Base-by-base conservation (phyloP, 2,888 invertebrate species). In the Eumerus sabulonum region DNA sequence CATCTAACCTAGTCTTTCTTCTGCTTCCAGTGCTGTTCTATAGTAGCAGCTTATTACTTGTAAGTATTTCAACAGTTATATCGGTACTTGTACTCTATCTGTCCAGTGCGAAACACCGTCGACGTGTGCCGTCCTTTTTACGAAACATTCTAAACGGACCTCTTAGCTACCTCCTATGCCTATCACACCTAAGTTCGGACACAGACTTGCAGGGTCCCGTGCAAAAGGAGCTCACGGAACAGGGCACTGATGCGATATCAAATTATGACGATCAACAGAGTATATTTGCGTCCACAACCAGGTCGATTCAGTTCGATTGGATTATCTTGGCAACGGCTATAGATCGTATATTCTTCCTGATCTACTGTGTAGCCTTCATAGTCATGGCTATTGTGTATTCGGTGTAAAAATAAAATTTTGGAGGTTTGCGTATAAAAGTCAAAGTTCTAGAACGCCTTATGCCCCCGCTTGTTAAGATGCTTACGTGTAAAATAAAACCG, bases 291-390 rank as follows among this genome's bases (percentile, higher is more conserved):
- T 57, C 81, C 4, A 79, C 86, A 18, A 76, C 82, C 19, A 85
- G 85, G 18, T 87, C 86, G 1, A 82, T 90, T 0, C 91, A 92
- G 83, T 90, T 91, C 38, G 93, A 93, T 84, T 93, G 93, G 93
- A 87, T 91, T n/a, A 86, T 92, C 12, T 84, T 93, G 50, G 93
- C 92, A 27, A 91, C 91, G 1, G 91, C 92, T 9, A 89, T 93
- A 63, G 93, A 93, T 86, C 90, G 93, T 59, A 85, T 92, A 53
- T 90, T 90, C 3, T 93, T 93, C 83, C 74, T 92, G 45, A 83
- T 90, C 56, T 93, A 92, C 83, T 90, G 90, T 51, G 83, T 92
- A 35, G 85, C 91, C 19, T 92, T 92, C 83, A 85, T 89, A 11
- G 87, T 91, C 18, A 64, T 88, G 64, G 85, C 85, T 59, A 83